Evolutionary conservation across 2,888 invertebrate genomes (phyloP), one percentile per base, ranked within the genome.

Genomic region (Oscheius onirici): DNA sequence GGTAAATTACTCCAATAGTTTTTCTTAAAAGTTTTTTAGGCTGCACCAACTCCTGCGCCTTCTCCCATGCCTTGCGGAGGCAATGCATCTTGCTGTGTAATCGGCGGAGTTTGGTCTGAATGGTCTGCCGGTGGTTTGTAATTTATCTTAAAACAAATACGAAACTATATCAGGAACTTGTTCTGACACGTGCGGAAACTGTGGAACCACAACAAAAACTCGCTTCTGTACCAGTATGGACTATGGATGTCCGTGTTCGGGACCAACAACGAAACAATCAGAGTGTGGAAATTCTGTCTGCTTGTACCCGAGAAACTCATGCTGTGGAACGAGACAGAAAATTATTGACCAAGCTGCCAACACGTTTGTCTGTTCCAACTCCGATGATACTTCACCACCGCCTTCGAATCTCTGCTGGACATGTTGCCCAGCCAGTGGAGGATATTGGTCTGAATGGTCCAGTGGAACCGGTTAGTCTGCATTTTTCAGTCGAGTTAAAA

Each of bases 211-310:
- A n/a, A 72, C 75, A 2, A 58, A 52, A 13, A 66, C 75, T 11
- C 58, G 80, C 44, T 57, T 68, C 13, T 80, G 80, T 52, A 17
- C 72, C 1, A 76, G 76, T 2, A 69, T 46, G 10, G 72, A 60
- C n/a, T 66, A 69, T n/a, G 52, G 43, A 2, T 78, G 80, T 49
- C 43, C 74, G 0, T 80, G 80, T 76, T 65, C 69, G 80, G 79
- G 79, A 28, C 58, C 55, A 8, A 49, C 74, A 3, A 74, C 77
- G 20, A 79, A 79, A 67, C 24, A 24, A 28, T 60, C 73, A 1
- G 76, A 76, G 58, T 78, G 78, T 57, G 78, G 73, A 17, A 71
- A 70, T 11, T 3, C 41, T 0, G 66, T 54, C 0, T 78, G 78
- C 40, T 49, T 67, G 1, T 78, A 74, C 61, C 78, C 78, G 5